Conservation (phyloP, 30 jellyfish, hydroid and myxozoan species). For the Turritopsis dohrnii region DNA sequence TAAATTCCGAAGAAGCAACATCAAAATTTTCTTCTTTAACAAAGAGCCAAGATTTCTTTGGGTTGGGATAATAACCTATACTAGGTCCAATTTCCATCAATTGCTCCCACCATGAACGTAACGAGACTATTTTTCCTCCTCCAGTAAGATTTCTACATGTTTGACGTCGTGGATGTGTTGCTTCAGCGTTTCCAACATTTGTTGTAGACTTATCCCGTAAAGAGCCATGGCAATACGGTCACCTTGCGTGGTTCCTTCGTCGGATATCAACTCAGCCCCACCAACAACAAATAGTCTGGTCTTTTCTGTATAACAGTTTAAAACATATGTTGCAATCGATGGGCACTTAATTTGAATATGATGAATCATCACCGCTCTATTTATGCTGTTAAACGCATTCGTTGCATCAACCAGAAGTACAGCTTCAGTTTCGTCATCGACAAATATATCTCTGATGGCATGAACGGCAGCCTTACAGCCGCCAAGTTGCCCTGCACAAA, state of each 20-base stretch:
- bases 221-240: neutral
- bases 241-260: slow-evolving; percentile 1
- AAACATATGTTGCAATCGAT: neutral
- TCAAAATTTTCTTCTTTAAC: slow-evolving; percentile 1
- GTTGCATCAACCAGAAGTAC: neutral
- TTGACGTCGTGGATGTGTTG: neutral
- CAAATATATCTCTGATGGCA: neutral
- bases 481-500: too few relatives aligned
- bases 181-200: neutral
- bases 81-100: neutral
- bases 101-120: neutral
- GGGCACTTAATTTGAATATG: neutral
- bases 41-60: neutral
- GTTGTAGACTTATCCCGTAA: neutral
- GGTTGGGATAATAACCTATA: neutral
- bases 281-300: slow-evolving; percentile 8
- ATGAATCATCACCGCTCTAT: neutral
- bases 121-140: neutral
- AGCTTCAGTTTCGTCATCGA: neutral
- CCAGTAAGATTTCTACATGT: neutral
- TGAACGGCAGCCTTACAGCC: slow-evolving; percentile 9
- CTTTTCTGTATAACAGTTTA: neutral
- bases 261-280: neutral
- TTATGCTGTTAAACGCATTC: neutral
- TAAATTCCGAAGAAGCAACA: too few relatives aligned